phyloP scores from a whole-genome alignment of 1,140 invertebrate genomes.

The Ips nitidus region DNA sequence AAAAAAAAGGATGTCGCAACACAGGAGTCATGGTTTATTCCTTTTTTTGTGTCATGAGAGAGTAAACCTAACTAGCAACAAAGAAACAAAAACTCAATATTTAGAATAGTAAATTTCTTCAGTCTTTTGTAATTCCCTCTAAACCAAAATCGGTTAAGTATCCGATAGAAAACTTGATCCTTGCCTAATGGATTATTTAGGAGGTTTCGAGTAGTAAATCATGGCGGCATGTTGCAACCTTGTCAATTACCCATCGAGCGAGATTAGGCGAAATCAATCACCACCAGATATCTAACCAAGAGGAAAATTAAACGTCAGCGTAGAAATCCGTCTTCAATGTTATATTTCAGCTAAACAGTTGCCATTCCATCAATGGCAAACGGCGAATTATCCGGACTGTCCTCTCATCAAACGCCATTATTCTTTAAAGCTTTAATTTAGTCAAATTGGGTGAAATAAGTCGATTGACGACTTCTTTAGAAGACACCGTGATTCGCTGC shows the following conservation, averaged over 20 bases:
- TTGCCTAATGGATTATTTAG: slow-evolving; percentile 21
- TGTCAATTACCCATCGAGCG: slow-evolving; percentile 20
- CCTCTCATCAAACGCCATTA: too few relatives aligned
- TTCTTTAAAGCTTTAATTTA: too few relatives aligned
- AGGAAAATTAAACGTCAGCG: slow-evolving; percentile 20
- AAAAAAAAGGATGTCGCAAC: too few relatives aligned
- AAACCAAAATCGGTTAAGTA: background rate
- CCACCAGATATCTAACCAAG: slow-evolving; percentile 15
- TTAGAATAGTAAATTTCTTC: too few relatives aligned
- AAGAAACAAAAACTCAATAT: too few relatives aligned
- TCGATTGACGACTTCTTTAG: too few relatives aligned
- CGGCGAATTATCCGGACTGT: too few relatives aligned
- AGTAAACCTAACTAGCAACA: too few relatives aligned
- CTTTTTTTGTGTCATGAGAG: too few relatives aligned
- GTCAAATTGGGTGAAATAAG: too few relatives aligned
- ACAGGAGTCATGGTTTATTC: too few relatives aligned
- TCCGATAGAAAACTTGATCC: background rate
- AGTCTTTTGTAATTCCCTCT: background rate
- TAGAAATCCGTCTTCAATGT: slow-evolving; percentile 9
- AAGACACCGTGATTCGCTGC: too few relatives aligned
- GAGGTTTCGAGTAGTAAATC: slow-evolving; percentile 24
- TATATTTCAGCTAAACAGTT: slow-evolving; percentile 14
- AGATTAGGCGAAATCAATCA: slow-evolving; percentile 25
- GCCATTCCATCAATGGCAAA: background rate
- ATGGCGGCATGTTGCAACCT: slow-evolving; percentile 2